Conservation (phyloP, 2,797 vertebrate genomes). For the Spatula clypeata region DNA sequence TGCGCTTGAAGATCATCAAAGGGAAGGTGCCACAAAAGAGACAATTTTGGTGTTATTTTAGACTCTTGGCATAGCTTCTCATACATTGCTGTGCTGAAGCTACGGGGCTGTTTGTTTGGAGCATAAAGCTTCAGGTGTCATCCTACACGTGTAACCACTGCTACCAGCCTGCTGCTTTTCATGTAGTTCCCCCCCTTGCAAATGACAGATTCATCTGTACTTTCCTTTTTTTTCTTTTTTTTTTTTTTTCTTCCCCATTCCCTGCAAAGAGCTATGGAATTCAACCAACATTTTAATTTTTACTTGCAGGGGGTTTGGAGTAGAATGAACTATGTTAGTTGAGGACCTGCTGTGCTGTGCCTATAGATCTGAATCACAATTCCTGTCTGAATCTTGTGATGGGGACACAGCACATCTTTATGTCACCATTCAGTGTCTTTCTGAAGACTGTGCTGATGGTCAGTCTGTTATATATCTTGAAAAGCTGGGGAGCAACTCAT, state of each 20-base stretch:
- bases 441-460: background rate
- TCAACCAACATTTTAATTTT: background rate
- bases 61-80: background rate
- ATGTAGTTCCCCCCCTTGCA: background rate
- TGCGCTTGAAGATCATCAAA: conserved; percentile 29
- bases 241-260: background rate
- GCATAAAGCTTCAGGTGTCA: background rate
- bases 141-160: fast-evolving
- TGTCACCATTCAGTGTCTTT: background rate
- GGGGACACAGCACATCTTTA: background rate
- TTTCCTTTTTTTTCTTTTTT: background rate
- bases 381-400: background rate
- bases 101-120: background rate
- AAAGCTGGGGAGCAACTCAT: background rate
- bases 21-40: background rate
- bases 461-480: background rate
- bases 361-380: background rate
- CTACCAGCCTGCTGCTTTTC: background rate
- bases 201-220: background rate
- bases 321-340: background rate
- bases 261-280: background rate
- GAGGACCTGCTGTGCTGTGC: fast-evolving
- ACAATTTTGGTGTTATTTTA: background rate
- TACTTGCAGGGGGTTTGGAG: background rate
- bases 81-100: background rate